Evolutionary conservation across 1,140 invertebrate genomes (phyloP).

Genomic region (Nilaparvata lugens): DNA sequence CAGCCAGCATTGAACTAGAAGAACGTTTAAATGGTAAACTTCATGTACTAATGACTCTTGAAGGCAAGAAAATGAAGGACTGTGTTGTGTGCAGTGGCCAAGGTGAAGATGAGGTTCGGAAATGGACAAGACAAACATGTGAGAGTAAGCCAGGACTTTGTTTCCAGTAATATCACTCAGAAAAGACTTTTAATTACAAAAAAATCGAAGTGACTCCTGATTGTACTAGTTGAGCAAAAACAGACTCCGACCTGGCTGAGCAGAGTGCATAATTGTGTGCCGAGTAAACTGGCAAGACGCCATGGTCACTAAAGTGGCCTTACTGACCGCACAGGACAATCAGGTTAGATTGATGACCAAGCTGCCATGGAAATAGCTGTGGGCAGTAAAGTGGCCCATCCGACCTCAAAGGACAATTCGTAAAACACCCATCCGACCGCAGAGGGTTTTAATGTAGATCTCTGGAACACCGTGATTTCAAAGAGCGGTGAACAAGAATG

Average conservation of each 20-base stretch:
- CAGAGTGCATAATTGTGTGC: neutral
- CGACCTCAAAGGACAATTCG: neutral
- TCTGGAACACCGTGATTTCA: too few relatives aligned
- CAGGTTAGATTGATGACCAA: neutral
- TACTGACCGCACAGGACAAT: neutral
- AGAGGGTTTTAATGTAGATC: too few relatives aligned
- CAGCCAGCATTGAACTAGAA: neutral
- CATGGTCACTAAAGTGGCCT: neutral
- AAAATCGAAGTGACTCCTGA: neutral
- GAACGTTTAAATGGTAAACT: neutral
- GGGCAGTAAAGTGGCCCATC: neutral
- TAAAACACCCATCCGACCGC: too few relatives aligned
- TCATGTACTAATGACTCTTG: neutral
- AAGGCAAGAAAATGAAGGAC: neutral
- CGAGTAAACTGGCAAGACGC: neutral
- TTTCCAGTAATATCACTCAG: constrained; percentile 3
- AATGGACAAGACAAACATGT: constrained; percentile 1
- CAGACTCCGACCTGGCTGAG: neutral
- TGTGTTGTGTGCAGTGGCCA: constrained; percentile 7
- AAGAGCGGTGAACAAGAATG: too few relatives aligned
- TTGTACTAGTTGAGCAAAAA: too few relatives aligned
- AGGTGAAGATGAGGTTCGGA: neutral
- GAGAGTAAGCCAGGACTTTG: neutral
- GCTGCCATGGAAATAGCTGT: neutral
- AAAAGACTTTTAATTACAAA: neutral